Evolutionary conservation across 2,888 invertebrate genomes (phyloP), one percentile per base, ranked within the genome.

Genomic region (Nephrotoma guestfalica): DNA sequence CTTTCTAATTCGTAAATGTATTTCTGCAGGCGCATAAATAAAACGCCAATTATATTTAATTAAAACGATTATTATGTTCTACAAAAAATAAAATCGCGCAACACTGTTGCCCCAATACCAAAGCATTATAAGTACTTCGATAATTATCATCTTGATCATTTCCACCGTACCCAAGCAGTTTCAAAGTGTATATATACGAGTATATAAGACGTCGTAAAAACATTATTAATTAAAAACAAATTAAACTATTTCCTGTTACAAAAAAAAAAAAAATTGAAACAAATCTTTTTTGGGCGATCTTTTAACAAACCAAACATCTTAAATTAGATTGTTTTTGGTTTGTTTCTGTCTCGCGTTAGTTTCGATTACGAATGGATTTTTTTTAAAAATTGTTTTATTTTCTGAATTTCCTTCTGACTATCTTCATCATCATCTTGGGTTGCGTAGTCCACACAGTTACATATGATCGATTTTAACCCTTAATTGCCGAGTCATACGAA

Each of bases 221-320:
- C 71, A 71, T 71, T 71, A 71, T 84, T 84, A 84, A 84, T 84
- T 84, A 84, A 84, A 84, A 84, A 41, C 84, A 41, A 84, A 84
- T 84, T 84, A 84, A 84, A 41, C 42, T 84, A 84, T 84, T 84
- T 84, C 84, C 84, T 84, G 84, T 41, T 84, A 41, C 41, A 84
- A 41, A 41, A 84, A 41, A 13, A 84, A 41, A 84, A 41, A 41
- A 41, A 41, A 84, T n/a, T 41, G 13, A 11, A 84, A 41, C 84
- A 84, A 84, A 41, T 41, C 42, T 41, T 84, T 84, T 41, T 41
- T 84, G 84, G 41, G 7, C 84, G 71, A 71, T 71, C 71, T 71
- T 71, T 71, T 71, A 71, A 71, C 71, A 71, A 71, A 71, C 71
- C 71, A 71, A 71, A 71, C 71, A 71, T 71, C 71, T 71, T 71